Base-by-base conservation (phyloP, 2,797 vertebrate genomes). In the Chiloscyllium punctatum region DNA sequence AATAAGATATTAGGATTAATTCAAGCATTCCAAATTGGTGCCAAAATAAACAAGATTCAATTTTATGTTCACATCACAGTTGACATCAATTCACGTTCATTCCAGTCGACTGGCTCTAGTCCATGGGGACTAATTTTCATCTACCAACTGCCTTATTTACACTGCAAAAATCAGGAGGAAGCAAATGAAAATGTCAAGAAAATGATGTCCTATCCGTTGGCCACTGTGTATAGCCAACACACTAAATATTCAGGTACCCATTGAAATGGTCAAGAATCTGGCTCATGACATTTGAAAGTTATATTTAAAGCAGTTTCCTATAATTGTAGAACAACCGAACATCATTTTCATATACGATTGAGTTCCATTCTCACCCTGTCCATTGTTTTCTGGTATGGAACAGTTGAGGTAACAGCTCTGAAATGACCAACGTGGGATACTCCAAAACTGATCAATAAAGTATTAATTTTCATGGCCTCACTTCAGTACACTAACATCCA, bases 21-120 rank as follows among this genome's bases (percentile, higher is more conserved):
- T 94, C 37, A 94, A 94, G 37, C 69, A 25, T 94, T 72, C 69
- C 23, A 94, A 72, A 72, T 94, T 69, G n/a, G 37, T 71, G n/a
- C 68, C 69, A 72, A 42, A 48, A 51, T 94, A 71, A 72, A 71
- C 68, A 72, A 48, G 68, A 51, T 94, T 72, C 66, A 72, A 71
- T 68, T 72, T 9, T 2, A 23, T 72, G 37, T 94, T 94, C 62
- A 42, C 42, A 37, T 94, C n/a, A 68, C 71, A 68, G 42, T 30
- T 69, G 69, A 69, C 69, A 13, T 23, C 42, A 13, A 94, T 94
- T 71, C 33, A 71, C 21, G 27, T 48, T 9, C 37, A 48, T 25
- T 94, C 18, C 91, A 62, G 87, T 90, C 16, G 87, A 33, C 57
- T 90, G 87, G 53, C 53, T 62, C 3, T 53, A 15, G 57, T 62